Base-by-base conservation (phyloP, 2,113 vertebrate genomes). In the Myotis brandtii region DNA sequence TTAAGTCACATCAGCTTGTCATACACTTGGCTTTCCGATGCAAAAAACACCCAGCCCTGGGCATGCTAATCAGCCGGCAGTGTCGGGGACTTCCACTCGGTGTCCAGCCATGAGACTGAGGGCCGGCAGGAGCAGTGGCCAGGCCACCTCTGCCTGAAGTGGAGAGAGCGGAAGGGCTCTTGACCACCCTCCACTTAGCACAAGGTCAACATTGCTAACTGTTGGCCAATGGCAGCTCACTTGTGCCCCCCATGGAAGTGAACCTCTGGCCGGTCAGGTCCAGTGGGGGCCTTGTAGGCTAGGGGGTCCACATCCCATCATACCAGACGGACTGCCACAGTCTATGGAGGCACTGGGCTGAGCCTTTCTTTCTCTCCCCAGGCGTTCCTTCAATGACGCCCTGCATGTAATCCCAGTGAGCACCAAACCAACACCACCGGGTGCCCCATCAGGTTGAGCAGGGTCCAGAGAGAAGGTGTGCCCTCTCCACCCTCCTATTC, bases 91-190 rank as follows among this genome's bases (percentile, higher is more conserved):
- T 84, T 66, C 46, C 8, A 30, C 89, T 90, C 64, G 9, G n/a
- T 67, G 86, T 94, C 66, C 84, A 87, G 75, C 27, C 66, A 11
- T 89, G 92, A 92, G 37, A 54, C 32, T 90, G 75, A 84, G 18
- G 66, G 64, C 80, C 75, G 72, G 93, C 40, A 50, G 9, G 27
- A 89, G 75, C 50, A 89, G 40, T 4, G 70, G 66, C 79, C 79
- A 64, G 85, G 69, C 62, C 10, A 54, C 27, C n/a, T n/a, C 76
- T 10, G 56, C 52, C 86, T 76, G 13, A 37, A 27, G 89, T 34
- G 88, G 90, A 94, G 95, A 85, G 56, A n/a, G 62, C 92, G 95
- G 73, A 88, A 97, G 87, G 72, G 95, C 84, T 85, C 96, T 93
- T 81, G 95, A 96, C 76, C 67, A 66, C 16, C 50, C 73, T 92